A percentile compares a stretch with the other conserved stretches of the same genome.
Conservation (phyloP, 1,140 invertebrate genomes). For the Eriosoma lanigerum region DNA sequence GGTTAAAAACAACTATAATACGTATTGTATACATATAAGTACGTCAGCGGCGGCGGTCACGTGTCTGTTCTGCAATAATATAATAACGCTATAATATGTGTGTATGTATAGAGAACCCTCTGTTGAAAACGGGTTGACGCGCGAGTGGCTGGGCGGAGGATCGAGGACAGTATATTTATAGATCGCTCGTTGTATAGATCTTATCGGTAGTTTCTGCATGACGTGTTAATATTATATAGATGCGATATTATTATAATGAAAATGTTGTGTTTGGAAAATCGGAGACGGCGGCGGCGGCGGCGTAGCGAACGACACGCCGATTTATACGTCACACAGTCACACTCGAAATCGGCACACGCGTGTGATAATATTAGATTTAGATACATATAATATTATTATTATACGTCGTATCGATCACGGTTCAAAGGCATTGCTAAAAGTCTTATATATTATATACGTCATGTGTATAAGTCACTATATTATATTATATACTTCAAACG, state of each 20-base stretch:
- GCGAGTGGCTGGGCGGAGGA: no score
- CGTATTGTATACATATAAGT: constrained; percentile 10
- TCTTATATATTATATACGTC: neutral
- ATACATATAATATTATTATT: neutral
- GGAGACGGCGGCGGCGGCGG: neutral
- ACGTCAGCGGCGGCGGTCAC: constrained; percentile 9
- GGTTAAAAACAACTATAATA: constrained; percentile 14
- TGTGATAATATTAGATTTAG: neutral
- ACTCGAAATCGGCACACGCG: constrained; percentile 6
- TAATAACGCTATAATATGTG: neutral
- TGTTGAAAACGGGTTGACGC: neutral
- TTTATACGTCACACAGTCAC: neutral
- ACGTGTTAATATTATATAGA: constrained; percentile 33
- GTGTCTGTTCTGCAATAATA: constrained; percentile 9
- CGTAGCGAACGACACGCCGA: neutral
- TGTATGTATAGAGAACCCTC: neutral
- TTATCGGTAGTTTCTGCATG: constrained; percentile 41
- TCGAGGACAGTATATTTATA: neutral
- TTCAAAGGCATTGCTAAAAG: neutral
- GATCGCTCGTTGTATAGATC: neutral
- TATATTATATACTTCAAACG: constrained; percentile 1
- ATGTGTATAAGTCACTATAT: neutral
- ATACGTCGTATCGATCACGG: neutral
- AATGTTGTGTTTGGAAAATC: constrained; percentile 30
- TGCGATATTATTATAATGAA: neutral